These are phyloP conservation scores for Chrysolina americana DNA, from an alignment of 2,888 invertebrate species.

Conservation along the genomic window DNA sequence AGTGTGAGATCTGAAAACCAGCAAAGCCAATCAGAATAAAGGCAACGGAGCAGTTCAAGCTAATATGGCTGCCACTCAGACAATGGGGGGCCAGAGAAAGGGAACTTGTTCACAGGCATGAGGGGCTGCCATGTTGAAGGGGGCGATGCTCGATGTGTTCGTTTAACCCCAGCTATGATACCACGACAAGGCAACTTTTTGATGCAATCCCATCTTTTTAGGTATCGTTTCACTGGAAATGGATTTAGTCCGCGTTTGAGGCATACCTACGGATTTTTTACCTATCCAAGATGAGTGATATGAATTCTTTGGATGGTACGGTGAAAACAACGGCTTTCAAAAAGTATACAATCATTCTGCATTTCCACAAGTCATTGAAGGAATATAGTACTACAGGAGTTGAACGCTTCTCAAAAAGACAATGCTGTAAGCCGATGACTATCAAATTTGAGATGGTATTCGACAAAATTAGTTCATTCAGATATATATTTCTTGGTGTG, in stretches of 20 bases:
- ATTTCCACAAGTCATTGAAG: constrained; percentile 28
- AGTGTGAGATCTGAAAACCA: constrained; percentile 68
- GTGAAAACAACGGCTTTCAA: not conserved
- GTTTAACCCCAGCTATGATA: constrained; percentile 66
- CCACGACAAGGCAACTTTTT: constrained; percentile 55
- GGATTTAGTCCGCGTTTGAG: not conserved
- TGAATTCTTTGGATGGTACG: constrained; percentile 4
- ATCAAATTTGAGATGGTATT: not conserved
- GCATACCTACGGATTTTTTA: not conserved
- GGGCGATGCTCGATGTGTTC: constrained; percentile 61
- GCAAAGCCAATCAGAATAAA: constrained; percentile 71
- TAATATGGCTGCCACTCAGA: constrained; percentile 71
- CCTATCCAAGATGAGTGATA: constrained; percentile 9
- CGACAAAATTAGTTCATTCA: not conserved
- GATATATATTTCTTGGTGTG: not conserved
- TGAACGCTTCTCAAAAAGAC: constrained; percentile 15
- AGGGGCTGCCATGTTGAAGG: constrained; percentile 62
- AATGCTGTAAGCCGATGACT: constrained; percentile 24
- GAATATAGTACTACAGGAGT: constrained; percentile 20
- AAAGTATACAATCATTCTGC: constrained; percentile 7
- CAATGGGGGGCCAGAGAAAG: constrained; percentile 69
- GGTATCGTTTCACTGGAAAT: constrained; percentile 6
- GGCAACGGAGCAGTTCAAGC: constrained; percentile 69
- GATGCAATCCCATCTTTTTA: constrained; percentile 8
- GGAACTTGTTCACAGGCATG: constrained; percentile 64